Conservation (phyloP, 2,888 invertebrate genomes). For the Phanerotoma sp. region DNA sequence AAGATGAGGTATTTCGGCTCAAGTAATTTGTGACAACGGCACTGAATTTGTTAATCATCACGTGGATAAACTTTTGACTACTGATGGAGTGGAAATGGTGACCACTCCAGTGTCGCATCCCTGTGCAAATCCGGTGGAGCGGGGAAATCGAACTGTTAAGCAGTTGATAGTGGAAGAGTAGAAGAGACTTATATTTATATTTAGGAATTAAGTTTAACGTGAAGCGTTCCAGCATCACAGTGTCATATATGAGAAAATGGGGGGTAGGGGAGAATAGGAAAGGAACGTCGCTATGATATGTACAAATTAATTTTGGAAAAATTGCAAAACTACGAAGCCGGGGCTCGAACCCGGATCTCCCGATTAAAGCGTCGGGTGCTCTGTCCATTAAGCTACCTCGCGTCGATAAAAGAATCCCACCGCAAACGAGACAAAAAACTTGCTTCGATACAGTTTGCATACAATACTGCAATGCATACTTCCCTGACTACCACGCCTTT, state of each 20-base stretch:
- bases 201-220: too few relatives aligned
- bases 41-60: conserved; percentile 15
- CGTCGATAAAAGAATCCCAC: conserved; percentile 12
- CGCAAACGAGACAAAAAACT: conserved; percentile 22
- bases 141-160: conserved; percentile 22
- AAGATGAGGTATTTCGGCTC: conserved; percentile 3
- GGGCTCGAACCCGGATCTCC: too few relatives aligned
- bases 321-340: too few relatives aligned
- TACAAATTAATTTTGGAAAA: too few relatives aligned
- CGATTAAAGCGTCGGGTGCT: too few relatives aligned
- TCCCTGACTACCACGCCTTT: conserved; percentile 15
- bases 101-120: conserved; percentile 23
- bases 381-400: too few relatives aligned
- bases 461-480: conserved; percentile 25
- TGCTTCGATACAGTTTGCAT: conserved; percentile 20
- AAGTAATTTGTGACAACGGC: conserved; percentile 14
- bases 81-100: conserved; percentile 1
- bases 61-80: conserved; percentile 3
- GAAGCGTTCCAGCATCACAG: too few relatives aligned
- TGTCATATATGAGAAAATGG: too few relatives aligned
- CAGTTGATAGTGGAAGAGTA: conserved; percentile 26
- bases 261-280: too few relatives aligned
- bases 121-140: too few relatives aligned
- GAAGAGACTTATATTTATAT: too few relatives aligned
- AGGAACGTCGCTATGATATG: too few relatives aligned